phyloP scores from a whole-genome alignment of 2,888 invertebrate genomes.

The Chaetogeoica ovagalla region DNA sequence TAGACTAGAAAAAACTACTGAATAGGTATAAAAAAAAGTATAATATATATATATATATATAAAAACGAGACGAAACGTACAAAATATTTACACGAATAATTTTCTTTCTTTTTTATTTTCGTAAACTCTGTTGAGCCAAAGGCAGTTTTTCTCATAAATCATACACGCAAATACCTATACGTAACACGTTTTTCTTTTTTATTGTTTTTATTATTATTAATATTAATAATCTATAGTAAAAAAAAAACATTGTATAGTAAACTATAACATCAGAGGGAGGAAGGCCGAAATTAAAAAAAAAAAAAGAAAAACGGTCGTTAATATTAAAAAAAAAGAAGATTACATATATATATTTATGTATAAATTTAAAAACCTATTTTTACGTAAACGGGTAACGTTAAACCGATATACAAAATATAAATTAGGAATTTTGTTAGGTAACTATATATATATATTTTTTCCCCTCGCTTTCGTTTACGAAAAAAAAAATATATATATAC shows the following conservation, averaged over 20 bases:
- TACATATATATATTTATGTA: conserved; percentile 26
- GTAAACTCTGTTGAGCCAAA: conserved; percentile 43
- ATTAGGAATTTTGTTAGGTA: conserved; percentile 52
- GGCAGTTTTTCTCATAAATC: conserved; percentile 46
- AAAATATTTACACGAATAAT: conserved; percentile 32
- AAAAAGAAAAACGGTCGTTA: conserved; percentile 3
- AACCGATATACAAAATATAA: conserved; percentile 40
- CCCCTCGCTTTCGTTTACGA: conserved; percentile 43
- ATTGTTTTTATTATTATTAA: neutral
- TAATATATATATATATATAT: conserved; percentile 15
- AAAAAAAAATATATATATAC: neutral
- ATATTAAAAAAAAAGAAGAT: neutral
- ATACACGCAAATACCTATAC: conserved; percentile 29
- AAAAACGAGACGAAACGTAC: conserved; percentile 47
- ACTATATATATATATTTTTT: conserved; percentile 22
- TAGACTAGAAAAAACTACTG: conserved; percentile 51
- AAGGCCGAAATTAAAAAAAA: conserved; percentile 32
- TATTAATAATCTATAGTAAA: conserved; percentile 19
- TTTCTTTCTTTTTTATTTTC: conserved; percentile 3
- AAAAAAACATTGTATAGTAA: conserved; percentile 33
- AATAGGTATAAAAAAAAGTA: conserved; percentile 44
- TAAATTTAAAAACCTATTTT: conserved; percentile 44
- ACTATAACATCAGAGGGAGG: neutral
- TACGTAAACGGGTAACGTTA: conserved; percentile 48
- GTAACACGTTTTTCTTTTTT: neutral